phyloP scores from a whole-genome alignment of 2,888 invertebrate species.

The Pammene fasciana region DNA sequence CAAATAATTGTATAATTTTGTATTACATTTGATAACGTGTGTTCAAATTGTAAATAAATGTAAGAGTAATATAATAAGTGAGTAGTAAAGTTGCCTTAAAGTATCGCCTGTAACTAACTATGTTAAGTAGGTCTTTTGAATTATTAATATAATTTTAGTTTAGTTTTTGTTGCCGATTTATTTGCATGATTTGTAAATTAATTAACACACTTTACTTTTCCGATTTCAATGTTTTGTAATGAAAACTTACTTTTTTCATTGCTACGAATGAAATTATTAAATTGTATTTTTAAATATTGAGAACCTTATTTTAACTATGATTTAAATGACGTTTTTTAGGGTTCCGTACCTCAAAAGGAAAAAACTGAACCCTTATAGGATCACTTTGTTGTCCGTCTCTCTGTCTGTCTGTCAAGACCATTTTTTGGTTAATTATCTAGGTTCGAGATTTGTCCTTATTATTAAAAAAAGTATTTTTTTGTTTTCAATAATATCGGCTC shows the following conservation, averaged over 20 bases:
- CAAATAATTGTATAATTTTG: conserved; percentile 62
- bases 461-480: neutral
- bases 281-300: neutral
- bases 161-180: conserved; percentile 16
- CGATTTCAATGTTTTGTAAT: neutral
- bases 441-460: neutral
- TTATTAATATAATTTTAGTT: conserved; percentile 22
- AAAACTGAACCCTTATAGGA: too few species aligned
- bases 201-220: conserved; percentile 5
- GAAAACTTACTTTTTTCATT: neutral
- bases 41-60: conserved; percentile 61
- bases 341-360: too few species aligned
- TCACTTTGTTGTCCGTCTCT: too few species aligned
- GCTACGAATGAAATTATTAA: neutral
- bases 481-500: too few species aligned
- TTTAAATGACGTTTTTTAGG: neutral
- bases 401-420: too few species aligned
- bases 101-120: conserved; percentile 39
- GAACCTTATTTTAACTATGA: too few species aligned
- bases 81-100: conserved; percentile 51
- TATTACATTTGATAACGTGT: conserved; percentile 55
- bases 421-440: neutral
- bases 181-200: conserved; percentile 9
- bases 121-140: conserved; percentile 38
- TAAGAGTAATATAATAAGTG: conserved; percentile 45